Conservation (phyloP, 1,140 invertebrate genomes). For the Eriosoma lanigerum region DNA sequence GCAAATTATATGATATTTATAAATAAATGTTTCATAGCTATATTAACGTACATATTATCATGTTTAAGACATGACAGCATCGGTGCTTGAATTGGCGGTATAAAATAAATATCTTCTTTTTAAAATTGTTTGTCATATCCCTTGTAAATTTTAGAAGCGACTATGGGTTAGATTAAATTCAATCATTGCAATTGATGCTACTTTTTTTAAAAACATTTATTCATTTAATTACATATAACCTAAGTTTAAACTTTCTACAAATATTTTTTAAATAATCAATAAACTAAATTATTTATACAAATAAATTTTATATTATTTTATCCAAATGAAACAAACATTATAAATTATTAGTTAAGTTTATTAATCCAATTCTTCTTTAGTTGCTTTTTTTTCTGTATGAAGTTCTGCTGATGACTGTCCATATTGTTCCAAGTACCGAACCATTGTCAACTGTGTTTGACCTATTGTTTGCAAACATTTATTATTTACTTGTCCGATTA, state of each 20-base stretch:
- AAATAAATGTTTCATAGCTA: too few relatives aligned
- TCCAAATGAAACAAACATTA: background rate
- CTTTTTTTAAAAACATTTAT: too few relatives aligned
- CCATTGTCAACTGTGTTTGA: constrained; percentile 45
- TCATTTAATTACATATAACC: too few relatives aligned
- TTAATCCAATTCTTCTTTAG: constrained; percentile 28
- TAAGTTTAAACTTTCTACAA: constrained; percentile 2
- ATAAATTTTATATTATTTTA: background rate
- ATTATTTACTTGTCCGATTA: constrained; percentile 48
- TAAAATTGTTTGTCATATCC: too few relatives aligned
- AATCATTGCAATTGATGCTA: too few relatives aligned
- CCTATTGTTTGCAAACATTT: constrained; percentile 39
- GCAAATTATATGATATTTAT: too few relatives aligned
- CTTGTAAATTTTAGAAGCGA: too few relatives aligned
- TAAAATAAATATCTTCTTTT: too few relatives aligned
- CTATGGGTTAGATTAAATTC: too few relatives aligned
- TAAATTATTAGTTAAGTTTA: background rate
- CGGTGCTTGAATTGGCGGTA: too few relatives aligned
- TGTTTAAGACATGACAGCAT: too few relatives aligned
- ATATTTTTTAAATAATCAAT: constrained; percentile 22
- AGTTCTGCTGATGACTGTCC: background rate
- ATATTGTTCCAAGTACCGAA: constrained; percentile 43
- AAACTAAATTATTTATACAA: background rate
- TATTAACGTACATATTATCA: too few relatives aligned
- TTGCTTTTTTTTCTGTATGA: background rate